Base-by-base conservation (phyloP, 1,140 invertebrate species). In the Pseudomyrmex pallidus region DNA sequence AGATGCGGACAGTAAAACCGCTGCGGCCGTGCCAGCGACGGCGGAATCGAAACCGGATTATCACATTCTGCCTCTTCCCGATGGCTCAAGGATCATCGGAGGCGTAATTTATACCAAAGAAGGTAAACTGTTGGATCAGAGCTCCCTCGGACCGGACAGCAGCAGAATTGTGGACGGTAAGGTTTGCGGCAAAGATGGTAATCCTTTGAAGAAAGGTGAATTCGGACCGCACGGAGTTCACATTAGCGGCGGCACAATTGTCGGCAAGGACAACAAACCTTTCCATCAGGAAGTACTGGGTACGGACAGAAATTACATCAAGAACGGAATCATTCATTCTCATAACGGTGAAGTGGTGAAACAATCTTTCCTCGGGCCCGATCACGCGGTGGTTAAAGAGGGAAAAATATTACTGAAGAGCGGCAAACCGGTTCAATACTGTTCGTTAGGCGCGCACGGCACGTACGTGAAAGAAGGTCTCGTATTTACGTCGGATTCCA, bases 251-350 rank as follows among this genome's bases (percentile, higher is more conserved):
- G 92, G 94, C 4, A 62, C 92, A 9, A 84, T 94, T 5, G 92
- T 90, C 0, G 93, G 93, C 56, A 94, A 93, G 87, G 94, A 95
- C 62, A 92, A 92, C 0, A 94, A 93, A 77, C 91, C 91, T 56
- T 72, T 92, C 15, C 87, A 93, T 77, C 93, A 94, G 86, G 83
- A 92, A 20, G 54, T 80, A 12, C 74, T 95, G 9, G 92, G 93
- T 5, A 93, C 90, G 13, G 93, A 93, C 48, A 90, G 90, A 46
- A 91, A 91, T 85, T 92, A 85, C 2, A 83, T 94, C 1, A 92
- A 88, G 54, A 92, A 93, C 77, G 94, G 93, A 7, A 44, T 93
- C 1, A 89, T 94, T 7, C 90, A 89, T 46, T 91, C 82, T 35
- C 3, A 88, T 7, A 89, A 92, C 12, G 87, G 89, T 44, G 84